Base-by-base conservation (phyloP, 2,113 vertebrate genomes). In the Onychostoma macrolepis region DNA sequence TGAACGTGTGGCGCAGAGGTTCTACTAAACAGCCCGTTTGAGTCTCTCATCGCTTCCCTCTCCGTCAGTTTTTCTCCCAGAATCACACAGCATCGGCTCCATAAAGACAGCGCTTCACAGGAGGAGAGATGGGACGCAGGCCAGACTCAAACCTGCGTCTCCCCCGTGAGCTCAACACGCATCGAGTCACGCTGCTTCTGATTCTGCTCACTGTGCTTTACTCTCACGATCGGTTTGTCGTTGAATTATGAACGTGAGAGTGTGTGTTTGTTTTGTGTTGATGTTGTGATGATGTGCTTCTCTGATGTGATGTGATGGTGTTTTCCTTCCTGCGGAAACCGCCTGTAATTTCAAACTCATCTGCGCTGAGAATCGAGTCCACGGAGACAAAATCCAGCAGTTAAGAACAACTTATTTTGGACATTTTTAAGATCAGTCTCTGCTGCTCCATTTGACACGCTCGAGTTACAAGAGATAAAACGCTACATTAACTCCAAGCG, bases 171-270 rank as follows among this genome's bases (percentile, higher is more conserved):
- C 24, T 61, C 56, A 24, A 10, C 8, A 61, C 24, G 9, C 56
- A 24, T 24, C 9, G 8, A n/a, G n/a, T n/a, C n/a, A n/a, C n/a
- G n/a, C n/a, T n/a, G n/a, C n/a, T n/a, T n/a, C n/a, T n/a, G 45
- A 48, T 48, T 48, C 45, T 48, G 45, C 11, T 48, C 15, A 0
- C 50, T 53, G 50, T 53, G 50, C 17, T 19, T 10, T 15, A 19
- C 15, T 6, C 50, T 53, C 50, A 19, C 4, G 50, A 6, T 19
- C 50, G 7, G 48, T 50, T 4, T 50, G 48, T 48, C 1, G 45
- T 48, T 48, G 12, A 56, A 21, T 56, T 56, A 7, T 56, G 53
- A 56, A 91, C 93, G 17, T 84, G 56, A 45, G 69, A 13, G 50
- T 26, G 78, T 26, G 82, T 85, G 50, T 43, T 26, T 74, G 50